These are phyloP conservation scores for Rhinogobio ventralis DNA, from an alignment of 2,797 vertebrate genomes.

Conservation along the genomic window DNA sequence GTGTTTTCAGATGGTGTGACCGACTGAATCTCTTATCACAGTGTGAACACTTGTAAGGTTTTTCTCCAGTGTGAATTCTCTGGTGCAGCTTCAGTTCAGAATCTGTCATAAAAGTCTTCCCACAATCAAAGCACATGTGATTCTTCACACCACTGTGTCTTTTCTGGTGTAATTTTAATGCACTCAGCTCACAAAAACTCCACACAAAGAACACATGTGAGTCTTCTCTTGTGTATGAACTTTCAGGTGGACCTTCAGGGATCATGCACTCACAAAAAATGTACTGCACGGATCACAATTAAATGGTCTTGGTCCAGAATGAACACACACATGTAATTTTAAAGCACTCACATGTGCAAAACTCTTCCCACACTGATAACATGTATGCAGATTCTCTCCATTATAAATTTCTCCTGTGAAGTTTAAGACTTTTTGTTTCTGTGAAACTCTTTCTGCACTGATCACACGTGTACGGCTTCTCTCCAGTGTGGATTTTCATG, in stretches of 20 bases:
- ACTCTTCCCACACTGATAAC: no score
- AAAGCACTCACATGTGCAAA: background rate
- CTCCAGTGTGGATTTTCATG: no score
- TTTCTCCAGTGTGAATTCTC: background rate
- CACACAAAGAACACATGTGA: background rate
- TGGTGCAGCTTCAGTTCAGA: background rate
- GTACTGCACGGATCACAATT: background rate
- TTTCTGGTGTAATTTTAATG: background rate
- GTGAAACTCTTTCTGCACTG: no score
- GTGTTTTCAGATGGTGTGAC: background rate
- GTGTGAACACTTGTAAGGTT: background rate
- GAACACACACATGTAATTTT: no score
- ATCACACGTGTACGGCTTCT: no score
- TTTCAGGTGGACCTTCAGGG: background rate
- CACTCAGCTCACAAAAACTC: background rate
- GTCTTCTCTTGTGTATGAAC: background rate
- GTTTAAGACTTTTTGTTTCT: no score
- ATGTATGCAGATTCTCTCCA: no score
- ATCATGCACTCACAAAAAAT: no score
- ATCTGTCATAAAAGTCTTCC: background rate
- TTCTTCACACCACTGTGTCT: background rate
- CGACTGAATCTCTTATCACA: background rate
- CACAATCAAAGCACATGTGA: background rate
- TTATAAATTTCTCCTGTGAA: no score
- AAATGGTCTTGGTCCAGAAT: background rate